Conservation (phyloP, 2,797 vertebrate species). For the Enteromius anoplus region DNA sequence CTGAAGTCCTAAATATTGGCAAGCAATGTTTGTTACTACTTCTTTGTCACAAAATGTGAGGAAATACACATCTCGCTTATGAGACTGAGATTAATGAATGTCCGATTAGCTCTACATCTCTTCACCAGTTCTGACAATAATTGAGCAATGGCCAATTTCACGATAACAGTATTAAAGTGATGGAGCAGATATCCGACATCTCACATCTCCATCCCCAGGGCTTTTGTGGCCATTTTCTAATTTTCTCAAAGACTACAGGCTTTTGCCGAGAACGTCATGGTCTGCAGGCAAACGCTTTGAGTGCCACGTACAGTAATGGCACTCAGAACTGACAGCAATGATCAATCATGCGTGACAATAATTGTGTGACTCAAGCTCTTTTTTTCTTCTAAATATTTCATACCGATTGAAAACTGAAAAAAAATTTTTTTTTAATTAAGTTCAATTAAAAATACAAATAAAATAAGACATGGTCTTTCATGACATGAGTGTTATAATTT, state of each 20-base stretch:
- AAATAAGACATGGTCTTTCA: neutral
- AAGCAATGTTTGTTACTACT: neutral
- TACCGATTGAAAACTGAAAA: neutral
- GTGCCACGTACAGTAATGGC: neutral
- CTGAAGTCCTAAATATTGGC: neutral
- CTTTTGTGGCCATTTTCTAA: constrained; percentile 22
- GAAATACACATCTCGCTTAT: neutral
- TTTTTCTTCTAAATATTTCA: neutral
- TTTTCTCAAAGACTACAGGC: constrained; percentile 47
- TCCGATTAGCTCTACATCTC: constrained; percentile 35
- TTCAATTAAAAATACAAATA: neutral
- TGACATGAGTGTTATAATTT: neutral
- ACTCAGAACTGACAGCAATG: neutral
- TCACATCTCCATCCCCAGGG: constrained; percentile 18
- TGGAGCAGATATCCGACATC: constrained; percentile 33
- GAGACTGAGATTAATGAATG: constrained; percentile 40
- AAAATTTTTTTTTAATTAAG: too few relatives aligned
- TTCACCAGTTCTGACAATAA: constrained; percentile 22
- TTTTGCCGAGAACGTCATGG: constrained; percentile 23
- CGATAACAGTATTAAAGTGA: constrained; percentile 52
- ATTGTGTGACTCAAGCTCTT: neutral
- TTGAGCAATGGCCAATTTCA: constrained; percentile 36
- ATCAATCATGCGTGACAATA: neutral
- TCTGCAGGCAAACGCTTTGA: constrained; percentile 27
- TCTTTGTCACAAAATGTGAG: neutral